Base-by-base conservation (phyloP, 2,113 vertebrate species). In the Oreamnos americanus region DNA sequence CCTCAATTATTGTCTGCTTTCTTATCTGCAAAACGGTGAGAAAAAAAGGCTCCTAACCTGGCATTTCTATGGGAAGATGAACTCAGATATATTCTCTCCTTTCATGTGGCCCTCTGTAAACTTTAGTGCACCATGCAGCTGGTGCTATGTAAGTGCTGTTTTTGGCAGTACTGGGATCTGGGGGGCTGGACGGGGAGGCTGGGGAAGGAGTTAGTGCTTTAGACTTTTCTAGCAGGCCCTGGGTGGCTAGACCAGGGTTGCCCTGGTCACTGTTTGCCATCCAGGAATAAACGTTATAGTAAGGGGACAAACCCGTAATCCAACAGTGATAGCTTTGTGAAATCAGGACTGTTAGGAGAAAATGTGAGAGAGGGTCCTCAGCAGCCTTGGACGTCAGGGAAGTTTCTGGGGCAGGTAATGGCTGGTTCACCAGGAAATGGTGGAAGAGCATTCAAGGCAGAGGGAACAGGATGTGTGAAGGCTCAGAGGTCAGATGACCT, bases 1-100 rank as follows among this genome's bases (percentile, higher is more conserved):
- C 15, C 55, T 81, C 78, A 14, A 11, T 88, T 81, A 8, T 28
- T n/a, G 45, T 93, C 79, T 39, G 25, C 49, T 89, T 89, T 90
- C 62, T 89, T 6, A 49, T 87, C 62, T 91, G 60, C 47, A 87
- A 89, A 93, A 81, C 43, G 39, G 76, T 33, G 2, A 82, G 85
- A 39, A 25, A 45, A 36, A 19, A 36, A n/a, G 9, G n/a, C 16
- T 51, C 16, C 45, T n/a, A 5, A 30, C 26, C 33, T 47, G 71
- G 53, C 17, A 28, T 57, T 53, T 87, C 82, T 55, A 19, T 2
- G 1, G 16, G 30, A 64, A 39, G 28, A 19, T 33, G 36, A 36
- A 19, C 11, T 45, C 11, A 47, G 60, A 33, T 16, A 1, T 9
- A 26, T 26, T 13, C 23, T 57, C 39, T 64, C 49, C 49, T 82